A percentile compares a stretch with the other conserved stretches of the same genome.
Evolutionary conservation across 1,140 invertebrate species (phyloP).

Genomic region (Kradibia gibbosae): DNA sequence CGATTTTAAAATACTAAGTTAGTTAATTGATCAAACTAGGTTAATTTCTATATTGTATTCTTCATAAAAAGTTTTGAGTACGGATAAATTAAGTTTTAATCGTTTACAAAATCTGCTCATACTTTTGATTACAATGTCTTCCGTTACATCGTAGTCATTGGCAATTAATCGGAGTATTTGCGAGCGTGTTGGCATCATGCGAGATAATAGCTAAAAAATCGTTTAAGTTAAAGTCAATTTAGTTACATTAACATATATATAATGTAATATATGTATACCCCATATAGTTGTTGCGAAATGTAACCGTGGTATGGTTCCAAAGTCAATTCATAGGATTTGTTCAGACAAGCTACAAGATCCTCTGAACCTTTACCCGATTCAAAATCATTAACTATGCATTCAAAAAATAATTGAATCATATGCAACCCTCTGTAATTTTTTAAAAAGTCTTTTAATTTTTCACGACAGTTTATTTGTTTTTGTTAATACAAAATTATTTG

Average conservation of each 20-base stretch:
- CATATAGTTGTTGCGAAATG: slow-evolving; percentile 78
- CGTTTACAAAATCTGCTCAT: slow-evolving; percentile 59
- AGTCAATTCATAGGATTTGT: slow-evolving; percentile 76
- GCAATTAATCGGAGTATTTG: slow-evolving; percentile 64
- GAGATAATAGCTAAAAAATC: slow-evolving; percentile 64
- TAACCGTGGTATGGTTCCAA: slow-evolving; percentile 79
- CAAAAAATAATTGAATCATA: slow-evolving; percentile 76
- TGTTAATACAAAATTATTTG: no score
- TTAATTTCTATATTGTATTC: slow-evolving; percentile 50
- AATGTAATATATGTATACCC: slow-evolving; percentile 70
- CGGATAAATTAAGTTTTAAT: slow-evolving; percentile 60
- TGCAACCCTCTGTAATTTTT: slow-evolving; percentile 74
- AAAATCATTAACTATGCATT: slow-evolving; percentile 73
- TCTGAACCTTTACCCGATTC: slow-evolving; percentile 69
- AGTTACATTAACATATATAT: not conserved
- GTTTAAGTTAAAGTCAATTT: not conserved
- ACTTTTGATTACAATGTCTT: slow-evolving; percentile 57
- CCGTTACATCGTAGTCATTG: slow-evolving; percentile 56
- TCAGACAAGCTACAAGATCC: slow-evolving; percentile 75
- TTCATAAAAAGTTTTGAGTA: slow-evolving; percentile 60
- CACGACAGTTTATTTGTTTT: no score
- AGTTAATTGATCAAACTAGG: not conserved
- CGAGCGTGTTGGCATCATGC: slow-evolving; percentile 65
- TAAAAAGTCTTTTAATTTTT: slow-evolving; percentile 8
- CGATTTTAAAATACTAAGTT: not conserved